These are phyloP conservation scores for Limnephilus marmoratus DNA, from an alignment of 2,888 invertebrate genomes.

Conservation along the genomic window DNA sequence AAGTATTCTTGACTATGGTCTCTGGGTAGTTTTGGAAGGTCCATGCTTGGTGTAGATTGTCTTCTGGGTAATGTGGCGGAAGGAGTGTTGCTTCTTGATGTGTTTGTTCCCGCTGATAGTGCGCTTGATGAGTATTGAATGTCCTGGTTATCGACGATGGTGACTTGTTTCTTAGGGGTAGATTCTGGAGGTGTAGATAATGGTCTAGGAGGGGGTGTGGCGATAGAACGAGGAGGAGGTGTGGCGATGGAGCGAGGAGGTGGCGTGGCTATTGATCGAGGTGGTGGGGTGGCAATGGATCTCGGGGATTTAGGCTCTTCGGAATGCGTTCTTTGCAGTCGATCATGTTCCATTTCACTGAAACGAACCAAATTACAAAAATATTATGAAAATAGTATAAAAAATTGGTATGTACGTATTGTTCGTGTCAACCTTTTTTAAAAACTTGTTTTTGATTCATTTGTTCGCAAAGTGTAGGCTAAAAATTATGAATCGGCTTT, in stretches of 20 bases:
- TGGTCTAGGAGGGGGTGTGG: slow-evolving; percentile 70
- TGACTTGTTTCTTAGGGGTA: slow-evolving; percentile 63
- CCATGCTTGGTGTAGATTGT: slow-evolving; percentile 63
- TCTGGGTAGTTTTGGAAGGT: slow-evolving; percentile 58
- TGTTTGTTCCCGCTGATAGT: slow-evolving; percentile 50
- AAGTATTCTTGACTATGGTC: slow-evolving; percentile 73
- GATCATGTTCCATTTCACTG: slow-evolving; percentile 80
- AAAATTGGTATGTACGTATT: neutral
- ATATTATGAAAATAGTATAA: neutral
- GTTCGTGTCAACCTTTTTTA: neutral
- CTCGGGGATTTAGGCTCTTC: slow-evolving; percentile 89
- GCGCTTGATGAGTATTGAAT: slow-evolving; percentile 59
- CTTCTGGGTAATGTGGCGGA: slow-evolving; percentile 55
- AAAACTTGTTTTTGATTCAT: neutral
- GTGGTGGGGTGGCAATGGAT: slow-evolving; percentile 79
- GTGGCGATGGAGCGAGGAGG: slow-evolving; percentile 70
- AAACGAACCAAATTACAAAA: slow-evolving; percentile 5
- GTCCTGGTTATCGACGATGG: slow-evolving; percentile 61
- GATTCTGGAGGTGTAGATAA: slow-evolving; percentile 60
- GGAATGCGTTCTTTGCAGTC: slow-evolving; percentile 89
- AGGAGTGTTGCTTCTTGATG: slow-evolving; percentile 59
- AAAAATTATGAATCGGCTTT: neutral
- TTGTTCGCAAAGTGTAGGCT: neutral
- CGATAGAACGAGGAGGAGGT: slow-evolving; percentile 77
- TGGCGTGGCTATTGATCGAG: slow-evolving; percentile 68